A percentile compares a stretch with the other conserved stretches of the same genome.
phyloP scores from a whole-genome alignment of 2,113 vertebrate species.

The Deroptyus accipitrinus region DNA sequence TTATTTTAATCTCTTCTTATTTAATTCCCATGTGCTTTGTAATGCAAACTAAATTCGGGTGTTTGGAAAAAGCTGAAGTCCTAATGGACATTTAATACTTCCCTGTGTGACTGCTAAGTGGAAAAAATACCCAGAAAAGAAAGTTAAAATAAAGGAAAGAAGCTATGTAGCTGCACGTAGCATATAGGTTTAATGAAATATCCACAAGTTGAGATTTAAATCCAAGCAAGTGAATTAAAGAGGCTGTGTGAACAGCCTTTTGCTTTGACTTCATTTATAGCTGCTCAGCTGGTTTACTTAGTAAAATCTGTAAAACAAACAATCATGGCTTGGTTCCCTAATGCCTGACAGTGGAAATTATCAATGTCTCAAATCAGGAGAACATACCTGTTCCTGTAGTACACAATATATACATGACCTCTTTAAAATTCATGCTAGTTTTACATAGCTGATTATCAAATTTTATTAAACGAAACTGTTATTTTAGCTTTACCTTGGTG shows the following conservation, averaged over 20 bases:
- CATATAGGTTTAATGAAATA: background rate
- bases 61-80: background rate
- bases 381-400: background rate
- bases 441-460: background rate
- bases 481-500: slow-evolving; percentile 82
- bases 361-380: background rate
- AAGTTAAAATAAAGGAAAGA: background rate
- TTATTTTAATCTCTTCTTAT: background rate
- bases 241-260: background rate
- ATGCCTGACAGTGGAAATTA: background rate
- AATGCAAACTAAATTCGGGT: background rate
- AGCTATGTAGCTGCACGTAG: background rate
- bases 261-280: slow-evolving; percentile 16
- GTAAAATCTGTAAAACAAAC: slow-evolving; percentile 32
- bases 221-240: background rate
- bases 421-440: slow-evolving; percentile 2
- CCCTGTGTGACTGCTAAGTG: background rate
- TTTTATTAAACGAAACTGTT: background rate
- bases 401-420: background rate
- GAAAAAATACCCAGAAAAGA: background rate
- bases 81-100: background rate
- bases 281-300: background rate
- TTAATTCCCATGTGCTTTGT: background rate
- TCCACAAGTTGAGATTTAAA: background rate
- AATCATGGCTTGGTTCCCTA: background rate